These are phyloP conservation scores for Phrynocephalus versicolor DNA, from an alignment of 2,113 vertebrate genomes.

Conservation along the genomic window DNA sequence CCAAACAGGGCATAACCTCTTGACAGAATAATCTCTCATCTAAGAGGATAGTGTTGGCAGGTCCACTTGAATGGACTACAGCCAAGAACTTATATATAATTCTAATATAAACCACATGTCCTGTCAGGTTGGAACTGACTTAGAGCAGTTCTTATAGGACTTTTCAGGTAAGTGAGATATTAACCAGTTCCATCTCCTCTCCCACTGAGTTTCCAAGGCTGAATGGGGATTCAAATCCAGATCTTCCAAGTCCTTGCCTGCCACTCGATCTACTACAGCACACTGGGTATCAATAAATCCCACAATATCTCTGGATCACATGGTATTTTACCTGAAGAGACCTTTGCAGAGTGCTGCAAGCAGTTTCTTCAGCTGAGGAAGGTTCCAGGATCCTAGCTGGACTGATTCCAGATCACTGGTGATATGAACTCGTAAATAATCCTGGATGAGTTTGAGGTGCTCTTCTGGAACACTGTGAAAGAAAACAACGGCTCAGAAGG, in stretches of 20 bases:
- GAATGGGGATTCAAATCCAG: no score
- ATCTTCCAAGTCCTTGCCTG: no score
- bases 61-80: neutral
- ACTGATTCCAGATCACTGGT: slow-evolving; percentile 83
- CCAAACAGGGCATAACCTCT: neutral
- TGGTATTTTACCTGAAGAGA: slow-evolving; percentile 83
- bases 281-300: neutral
- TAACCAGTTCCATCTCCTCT: no score
- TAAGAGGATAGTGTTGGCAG: neutral
- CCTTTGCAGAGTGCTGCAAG: slow-evolving; percentile 84
- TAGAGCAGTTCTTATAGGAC: no score
- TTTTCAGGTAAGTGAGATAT: no score
- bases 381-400: slow-evolving; percentile 81
- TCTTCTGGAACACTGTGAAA: slow-evolving; percentile 83
- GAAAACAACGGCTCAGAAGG: slow-evolving; percentile 9
- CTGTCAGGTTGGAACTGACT: no score
- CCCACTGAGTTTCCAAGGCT: no score
- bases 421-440: slow-evolving; percentile 85
- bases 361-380: slow-evolving; percentile 90
- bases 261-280: no score
- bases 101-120: neutral
- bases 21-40: neutral
- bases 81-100: neutral
- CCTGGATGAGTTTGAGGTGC: slow-evolving; percentile 87
- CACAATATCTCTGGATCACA: neutral